These are phyloP conservation scores for Laticauda colubrina DNA, from an alignment of 2,113 vertebrate species.

Conservation along the genomic window DNA sequence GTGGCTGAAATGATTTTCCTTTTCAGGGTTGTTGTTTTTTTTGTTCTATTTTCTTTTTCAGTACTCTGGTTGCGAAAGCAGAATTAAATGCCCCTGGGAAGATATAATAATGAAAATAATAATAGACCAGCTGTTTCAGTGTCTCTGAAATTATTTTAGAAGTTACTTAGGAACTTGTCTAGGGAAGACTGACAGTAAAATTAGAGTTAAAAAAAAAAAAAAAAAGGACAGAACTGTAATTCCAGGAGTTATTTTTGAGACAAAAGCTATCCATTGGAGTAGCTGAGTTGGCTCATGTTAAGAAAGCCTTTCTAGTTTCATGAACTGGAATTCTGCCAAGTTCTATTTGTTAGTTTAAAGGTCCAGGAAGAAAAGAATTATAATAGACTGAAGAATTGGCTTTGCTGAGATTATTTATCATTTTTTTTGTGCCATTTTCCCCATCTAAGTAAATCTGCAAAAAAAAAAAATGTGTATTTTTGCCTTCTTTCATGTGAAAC, in stretches of 20 bases:
- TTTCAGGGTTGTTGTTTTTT: neutral
- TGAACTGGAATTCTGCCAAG: neutral
- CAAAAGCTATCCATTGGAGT: neutral
- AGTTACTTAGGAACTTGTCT: neutral
- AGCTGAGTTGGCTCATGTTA: neutral
- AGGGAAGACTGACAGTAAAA: neutral
- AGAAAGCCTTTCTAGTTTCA: neutral
- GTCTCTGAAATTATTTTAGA: neutral
- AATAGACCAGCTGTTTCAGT: neutral
- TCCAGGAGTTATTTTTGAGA: neutral
- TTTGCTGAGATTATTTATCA: neutral
- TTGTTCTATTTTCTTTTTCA: neutral
- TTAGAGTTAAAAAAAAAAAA: neutral
- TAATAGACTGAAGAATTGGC: neutral
- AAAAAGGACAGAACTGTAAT: neutral
- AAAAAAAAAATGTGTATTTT: neutral
- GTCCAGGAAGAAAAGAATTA: neutral
- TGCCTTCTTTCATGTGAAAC: neutral
- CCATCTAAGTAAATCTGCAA: neutral
- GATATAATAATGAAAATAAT: neutral
- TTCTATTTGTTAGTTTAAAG: neutral
- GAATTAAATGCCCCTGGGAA: neutral
- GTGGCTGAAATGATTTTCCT: neutral
- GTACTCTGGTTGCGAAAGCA: neutral
- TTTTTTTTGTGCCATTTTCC: neutral